Base-by-base conservation (phyloP, 2,113 vertebrate species). In the Vanacampus margaritifer region DNA sequence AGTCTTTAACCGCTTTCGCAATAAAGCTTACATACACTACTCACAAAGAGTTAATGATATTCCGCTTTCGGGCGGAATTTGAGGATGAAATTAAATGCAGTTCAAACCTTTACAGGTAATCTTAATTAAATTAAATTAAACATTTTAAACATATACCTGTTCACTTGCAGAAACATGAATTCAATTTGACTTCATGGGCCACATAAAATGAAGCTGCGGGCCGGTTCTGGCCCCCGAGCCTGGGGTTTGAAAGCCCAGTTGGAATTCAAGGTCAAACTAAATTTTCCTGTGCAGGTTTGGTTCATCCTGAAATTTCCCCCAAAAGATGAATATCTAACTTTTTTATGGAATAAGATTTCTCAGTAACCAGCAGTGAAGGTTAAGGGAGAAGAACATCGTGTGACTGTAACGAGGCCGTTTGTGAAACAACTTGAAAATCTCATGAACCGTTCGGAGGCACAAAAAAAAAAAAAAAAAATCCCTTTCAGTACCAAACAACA, bases 401-500 rank as follows among this genome's bases (percentile, higher is more conserved):
- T 1, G 68, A 77, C 2, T 45, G 66, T 23, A 23, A 76, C 35
- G 61, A 78, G 75, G 69, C 72, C 62, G 71, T 73, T 71, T 32
- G 41, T 48, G 45, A 59, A 59, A 36, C 32, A 36, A 32, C 17
- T 46, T 46, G 3, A 14, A 58, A 74, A 73, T 72, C 73, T 75
- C 76, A 60, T 69, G 32, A 57, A 82, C 66, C 75, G 80, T 74
- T 75, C 62, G 45, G 67, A 73, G 75, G 71, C 61, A 64, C 76
- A 65, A 73, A 72, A n/a, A n/a, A 51, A 66, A 76, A 72, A 68
- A 81, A 83, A 73, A 67, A 62, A 56, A 63, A 76, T 90, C 86
- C 89, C 86, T 88, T 90, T 85, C 72, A 72, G 86, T 90, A 89
- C 83, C 81, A 60, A 70, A 78, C 67, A 67, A 74, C 64, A 50